phyloP scores from a whole-genome alignment of 2,113 vertebrate species.

The Strigops habroptila region DNA sequence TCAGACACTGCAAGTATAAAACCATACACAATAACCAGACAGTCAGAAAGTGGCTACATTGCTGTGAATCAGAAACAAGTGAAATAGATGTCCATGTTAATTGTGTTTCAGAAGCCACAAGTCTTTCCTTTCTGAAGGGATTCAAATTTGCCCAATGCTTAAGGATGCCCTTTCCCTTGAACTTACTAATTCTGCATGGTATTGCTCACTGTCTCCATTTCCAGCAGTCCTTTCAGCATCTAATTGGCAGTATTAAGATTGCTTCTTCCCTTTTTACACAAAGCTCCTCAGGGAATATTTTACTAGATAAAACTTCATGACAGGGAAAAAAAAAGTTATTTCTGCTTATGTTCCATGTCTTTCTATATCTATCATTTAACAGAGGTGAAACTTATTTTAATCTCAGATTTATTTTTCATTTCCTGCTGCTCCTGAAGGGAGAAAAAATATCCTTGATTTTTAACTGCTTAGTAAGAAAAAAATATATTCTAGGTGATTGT shows the following conservation, averaged over 20 bases:
- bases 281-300: not conserved
- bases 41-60: not conserved
- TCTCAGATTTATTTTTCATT: not conserved
- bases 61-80: not conserved
- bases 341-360: not conserved
- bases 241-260: not conserved
- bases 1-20: not conserved
- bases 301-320: not conserved
- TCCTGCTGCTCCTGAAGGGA: not conserved
- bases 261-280: not conserved
- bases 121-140: not conserved
- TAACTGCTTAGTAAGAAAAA: not conserved
- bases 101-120: not conserved
- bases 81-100: not conserved
- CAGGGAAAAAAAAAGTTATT: fast-evolving
- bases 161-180: not conserved
- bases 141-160: not conserved
- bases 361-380: not conserved
- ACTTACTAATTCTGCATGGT: not conserved
- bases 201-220: not conserved
- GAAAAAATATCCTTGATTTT: not conserved
- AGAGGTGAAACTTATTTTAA: not conserved
- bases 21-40: not conserved
- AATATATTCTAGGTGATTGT: not conserved
- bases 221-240: not conserved